Percentiles rank a stretch among this genome's conserved stretches.
Conservation (phyloP, 2,888 invertebrate genomes). For the Crocallis elinguaria region DNA sequence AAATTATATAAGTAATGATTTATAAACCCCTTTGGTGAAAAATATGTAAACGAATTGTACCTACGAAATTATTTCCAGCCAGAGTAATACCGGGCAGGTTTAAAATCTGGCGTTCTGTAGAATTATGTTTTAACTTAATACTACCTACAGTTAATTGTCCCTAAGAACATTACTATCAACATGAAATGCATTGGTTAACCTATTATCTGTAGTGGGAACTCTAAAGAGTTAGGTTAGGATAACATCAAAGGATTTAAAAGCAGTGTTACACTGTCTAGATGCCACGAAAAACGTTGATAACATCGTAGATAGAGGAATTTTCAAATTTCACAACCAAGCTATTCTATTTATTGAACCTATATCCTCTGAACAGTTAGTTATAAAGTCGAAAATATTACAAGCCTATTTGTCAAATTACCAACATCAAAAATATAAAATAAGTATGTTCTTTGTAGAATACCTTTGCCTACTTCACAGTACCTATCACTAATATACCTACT, state of each 20-base stretch:
- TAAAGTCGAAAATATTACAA: too few relatives aligned
- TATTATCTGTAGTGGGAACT: conserved; percentile 7
- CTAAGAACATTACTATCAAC: neutral
- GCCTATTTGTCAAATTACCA: too few relatives aligned
- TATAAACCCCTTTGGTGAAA: neutral
- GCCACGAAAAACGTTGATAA: conserved; percentile 3
- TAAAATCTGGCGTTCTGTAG: neutral
- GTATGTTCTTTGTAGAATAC: too few relatives aligned
- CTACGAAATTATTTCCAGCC: neutral
- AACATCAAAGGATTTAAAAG: conserved; percentile 9
- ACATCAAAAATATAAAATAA: too few relatives aligned
- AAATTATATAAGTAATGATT: neutral
- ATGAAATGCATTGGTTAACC: neutral
- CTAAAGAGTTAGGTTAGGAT: conserved; percentile 14
- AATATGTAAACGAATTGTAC: neutral
- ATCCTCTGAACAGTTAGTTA: neutral
- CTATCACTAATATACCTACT: neutral
- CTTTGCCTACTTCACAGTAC: too few relatives aligned
- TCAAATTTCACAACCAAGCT: neutral
- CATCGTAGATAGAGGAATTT: conserved; percentile 15
- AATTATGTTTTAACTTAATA: neutral
- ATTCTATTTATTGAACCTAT: neutral
- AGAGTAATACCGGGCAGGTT: neutral
- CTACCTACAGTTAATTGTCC: neutral
- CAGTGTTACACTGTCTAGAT: conserved; percentile 10